Conservation (phyloP, 2,113 vertebrate species). For the Blennius ocellaris region DNA sequence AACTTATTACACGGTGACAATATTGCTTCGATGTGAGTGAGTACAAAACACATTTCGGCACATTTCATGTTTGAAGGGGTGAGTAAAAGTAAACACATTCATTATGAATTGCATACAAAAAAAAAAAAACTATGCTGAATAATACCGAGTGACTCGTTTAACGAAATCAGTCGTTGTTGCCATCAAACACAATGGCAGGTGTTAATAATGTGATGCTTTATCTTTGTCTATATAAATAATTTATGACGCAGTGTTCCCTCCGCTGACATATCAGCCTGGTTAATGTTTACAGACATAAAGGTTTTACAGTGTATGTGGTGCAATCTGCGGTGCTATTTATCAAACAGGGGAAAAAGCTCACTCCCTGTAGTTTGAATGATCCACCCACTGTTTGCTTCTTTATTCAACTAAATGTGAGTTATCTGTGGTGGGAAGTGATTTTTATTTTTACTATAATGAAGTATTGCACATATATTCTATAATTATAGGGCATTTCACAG, state of each 20-base stretch:
- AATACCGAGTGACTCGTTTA: too few species aligned
- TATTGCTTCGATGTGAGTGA: conserved; percentile 10
- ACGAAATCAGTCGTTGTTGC: too few species aligned
- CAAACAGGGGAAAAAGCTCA: conserved; percentile 12
- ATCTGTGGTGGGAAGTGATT: too few species aligned
- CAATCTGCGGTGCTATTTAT: conserved; percentile 8
- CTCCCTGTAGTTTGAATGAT: too few species aligned
- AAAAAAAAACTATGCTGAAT: too few species aligned
- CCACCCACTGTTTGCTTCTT: too few species aligned
- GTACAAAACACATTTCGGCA: conserved; percentile 7
- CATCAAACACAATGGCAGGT: not conserved
- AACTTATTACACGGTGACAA: not conserved
- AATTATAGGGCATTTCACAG: too few species aligned
- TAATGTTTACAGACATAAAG: conserved; percentile 56
- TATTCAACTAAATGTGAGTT: too few species aligned
- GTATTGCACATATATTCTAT: too few species aligned
- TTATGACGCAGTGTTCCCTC: conserved; percentile 7
- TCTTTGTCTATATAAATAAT: not conserved
- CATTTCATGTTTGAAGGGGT: not conserved
- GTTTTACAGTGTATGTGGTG: conserved; percentile 13
- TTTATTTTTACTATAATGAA: too few species aligned
- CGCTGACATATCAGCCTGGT: conserved; percentile 35
- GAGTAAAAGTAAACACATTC: too few species aligned
- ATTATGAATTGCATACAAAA: too few species aligned
- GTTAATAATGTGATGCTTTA: not conserved